Evolutionary conservation across 2,113 vertebrate species (phyloP), one percentile per base, ranked within the genome.

Genomic region (Malaclemys terrapin): DNA sequence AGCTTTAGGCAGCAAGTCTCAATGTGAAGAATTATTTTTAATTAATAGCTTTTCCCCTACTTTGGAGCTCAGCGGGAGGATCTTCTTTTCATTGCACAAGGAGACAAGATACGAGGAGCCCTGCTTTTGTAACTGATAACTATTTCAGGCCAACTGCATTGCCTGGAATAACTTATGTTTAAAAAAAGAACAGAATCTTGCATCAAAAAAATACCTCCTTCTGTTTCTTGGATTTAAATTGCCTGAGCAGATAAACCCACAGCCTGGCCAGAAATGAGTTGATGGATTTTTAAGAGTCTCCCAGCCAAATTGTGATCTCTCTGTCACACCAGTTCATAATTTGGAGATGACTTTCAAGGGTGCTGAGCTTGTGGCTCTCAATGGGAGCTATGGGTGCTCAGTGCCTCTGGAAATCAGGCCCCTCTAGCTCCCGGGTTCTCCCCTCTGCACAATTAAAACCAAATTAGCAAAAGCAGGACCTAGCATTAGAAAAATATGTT

Each of bases 131-230:
- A 91, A 90, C 93, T 84, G 92, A 93, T 95, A 97, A 96, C 89
- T 96, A 84, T 94, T 93, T 97, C 89, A 93, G 94, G 93, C 45
- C 86, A 93, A 87, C 49, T 97, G 87, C 85, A 89, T 95, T 93
- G 97, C 95, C 96, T 93, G 96, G 96, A 97, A 97, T 97, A 97
- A 97, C 95, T 94, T 95, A 49, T 94, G 95, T 95, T 95, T 93
- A 91, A 86, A 89, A 96, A 95, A 95, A 93, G 95, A 95, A 96
- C 91, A 95, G 96, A 97, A 96, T 94, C 91, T 95, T 96, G 96
- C 95, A 96, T 97, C 95, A 93, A 97, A 97, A 54, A 93, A 96
- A 94, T 92, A 89, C 90, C 92, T 93, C 93, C 92, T 95, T 96
- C 94, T 95, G 83, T 88, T 82, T 95, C 86, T 91, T 57, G 90